Conservation (phyloP, 2,797 vertebrate genomes). For the Atherinosoma microstoma region DNA sequence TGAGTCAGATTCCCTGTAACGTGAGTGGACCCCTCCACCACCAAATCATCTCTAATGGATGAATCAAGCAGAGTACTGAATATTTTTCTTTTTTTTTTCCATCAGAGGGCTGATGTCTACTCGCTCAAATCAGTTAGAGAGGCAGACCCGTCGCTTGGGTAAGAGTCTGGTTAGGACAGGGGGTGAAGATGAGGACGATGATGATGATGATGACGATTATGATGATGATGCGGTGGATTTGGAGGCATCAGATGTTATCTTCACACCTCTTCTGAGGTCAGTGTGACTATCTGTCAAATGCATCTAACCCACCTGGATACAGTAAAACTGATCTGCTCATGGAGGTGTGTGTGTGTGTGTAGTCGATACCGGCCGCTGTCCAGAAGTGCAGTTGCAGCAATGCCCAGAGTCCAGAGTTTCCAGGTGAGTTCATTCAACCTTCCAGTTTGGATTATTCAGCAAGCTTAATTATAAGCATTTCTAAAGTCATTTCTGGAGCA, state of each 20-base stretch:
- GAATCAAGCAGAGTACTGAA: neutral
- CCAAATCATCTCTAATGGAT: neutral
- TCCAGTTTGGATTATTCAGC: neutral
- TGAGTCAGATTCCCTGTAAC: neutral
- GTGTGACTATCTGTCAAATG: conserved; percentile 12
- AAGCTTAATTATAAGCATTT: neutral
- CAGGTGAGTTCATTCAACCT: conserved; percentile 83
- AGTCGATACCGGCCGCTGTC: conserved; percentile 74
- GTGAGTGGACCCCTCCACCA: neutral
- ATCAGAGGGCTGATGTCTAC: neutral
- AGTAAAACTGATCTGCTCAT: neutral
- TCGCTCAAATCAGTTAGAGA: conserved; percentile 79
- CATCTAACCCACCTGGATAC: neutral
- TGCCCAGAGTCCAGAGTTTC: conserved; percentile 85
- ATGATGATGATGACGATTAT: conserved; percentile 83
- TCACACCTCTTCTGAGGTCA: conserved; percentile 91
- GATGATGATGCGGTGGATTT: conserved; percentile 86
- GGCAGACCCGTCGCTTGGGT: conserved; percentile 81
- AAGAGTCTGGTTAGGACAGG: conserved; percentile 82
- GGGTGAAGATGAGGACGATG: conserved; percentile 82
- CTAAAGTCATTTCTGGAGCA: neutral
- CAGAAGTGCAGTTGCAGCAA: conserved; percentile 72
- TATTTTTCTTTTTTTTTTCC: neutral
- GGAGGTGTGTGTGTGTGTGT: neutral
- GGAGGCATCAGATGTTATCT: conserved; percentile 82